Conservation (phyloP, 2,888 invertebrate species). For the Cryptus viduatorius region DNA sequence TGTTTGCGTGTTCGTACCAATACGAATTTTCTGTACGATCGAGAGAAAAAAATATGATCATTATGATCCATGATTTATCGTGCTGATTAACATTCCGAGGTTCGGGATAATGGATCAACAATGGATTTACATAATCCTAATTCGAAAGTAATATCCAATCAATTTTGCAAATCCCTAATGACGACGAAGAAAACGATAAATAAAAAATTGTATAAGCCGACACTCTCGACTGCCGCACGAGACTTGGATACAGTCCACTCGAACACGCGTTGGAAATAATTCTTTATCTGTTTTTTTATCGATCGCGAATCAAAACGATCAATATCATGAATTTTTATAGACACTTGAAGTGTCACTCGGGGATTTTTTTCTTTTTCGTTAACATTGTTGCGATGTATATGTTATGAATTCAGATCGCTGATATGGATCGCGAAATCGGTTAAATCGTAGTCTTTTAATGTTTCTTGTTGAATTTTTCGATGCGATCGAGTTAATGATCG, state of each 20-base stretch:
- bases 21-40: constrained; percentile 73
- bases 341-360: too few species aligned
- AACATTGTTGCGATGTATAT: too few species aligned
- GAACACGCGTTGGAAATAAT: not conserved
- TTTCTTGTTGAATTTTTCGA: too few species aligned
- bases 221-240: not conserved
- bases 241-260: not conserved
- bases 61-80: not conserved
- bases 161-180: not conserved
- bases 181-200: not conserved
- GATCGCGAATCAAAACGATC: not conserved
- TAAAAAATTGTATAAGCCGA: not conserved
- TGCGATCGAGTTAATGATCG: too few species aligned
- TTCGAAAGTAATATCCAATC: not conserved
- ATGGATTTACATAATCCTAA: not conserved
- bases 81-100: too few species aligned
- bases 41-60: constrained; percentile 1
- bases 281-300: not conserved
- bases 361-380: too few species aligned
- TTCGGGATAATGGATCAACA: not conserved
- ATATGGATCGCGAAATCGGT: too few species aligned
- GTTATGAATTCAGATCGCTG: too few species aligned
- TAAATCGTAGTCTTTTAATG: too few species aligned
- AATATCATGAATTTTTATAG: not conserved
- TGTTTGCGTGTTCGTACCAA: constrained; percentile 86